phyloP scores from a whole-genome alignment of 1,140 invertebrate species.

The Heterodera carotae region DNA sequence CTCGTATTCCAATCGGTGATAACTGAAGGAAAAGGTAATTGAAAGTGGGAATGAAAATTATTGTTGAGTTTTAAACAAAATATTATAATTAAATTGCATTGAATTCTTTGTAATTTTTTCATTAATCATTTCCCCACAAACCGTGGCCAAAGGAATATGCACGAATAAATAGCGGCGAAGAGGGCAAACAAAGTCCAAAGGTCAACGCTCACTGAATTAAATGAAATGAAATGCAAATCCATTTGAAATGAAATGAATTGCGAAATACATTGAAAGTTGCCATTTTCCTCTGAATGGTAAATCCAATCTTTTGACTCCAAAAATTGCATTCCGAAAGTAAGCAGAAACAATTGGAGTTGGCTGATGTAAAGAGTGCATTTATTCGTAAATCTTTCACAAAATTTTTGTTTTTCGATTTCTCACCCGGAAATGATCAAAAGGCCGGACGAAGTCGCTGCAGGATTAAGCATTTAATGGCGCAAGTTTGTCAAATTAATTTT shows the following conservation, averaged over 20 bases:
- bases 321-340: conserved; percentile 49
- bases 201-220: conserved; percentile 45
- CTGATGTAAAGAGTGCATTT: conserved; percentile 14
- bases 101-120: too few species aligned
- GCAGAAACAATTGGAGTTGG: conserved; percentile 45
- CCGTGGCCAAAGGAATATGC: conserved; percentile 48
- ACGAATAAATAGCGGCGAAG: conserved; percentile 44
- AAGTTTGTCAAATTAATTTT: background rate
- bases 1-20: conserved; percentile 51
- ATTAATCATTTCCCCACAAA: conserved; percentile 17
- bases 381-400: background rate
- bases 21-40: conserved; percentile 35
- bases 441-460: conserved; percentile 47
- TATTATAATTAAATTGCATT: too few species aligned
- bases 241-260: conserved; percentile 1
- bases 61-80: too few species aligned
- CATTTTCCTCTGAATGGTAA: conserved; percentile 38
- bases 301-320: conserved; percentile 47
- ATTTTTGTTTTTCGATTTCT: conserved; percentile 3
- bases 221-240: background rate
- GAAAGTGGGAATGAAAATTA: too few species aligned
- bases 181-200: conserved; percentile 51
- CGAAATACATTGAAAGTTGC: conserved; percentile 40
- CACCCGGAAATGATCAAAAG: conserved; percentile 54
- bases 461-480: background rate